Conservation (phyloP, 2,113 vertebrate species). For the Burhinus oedicnemus region DNA sequence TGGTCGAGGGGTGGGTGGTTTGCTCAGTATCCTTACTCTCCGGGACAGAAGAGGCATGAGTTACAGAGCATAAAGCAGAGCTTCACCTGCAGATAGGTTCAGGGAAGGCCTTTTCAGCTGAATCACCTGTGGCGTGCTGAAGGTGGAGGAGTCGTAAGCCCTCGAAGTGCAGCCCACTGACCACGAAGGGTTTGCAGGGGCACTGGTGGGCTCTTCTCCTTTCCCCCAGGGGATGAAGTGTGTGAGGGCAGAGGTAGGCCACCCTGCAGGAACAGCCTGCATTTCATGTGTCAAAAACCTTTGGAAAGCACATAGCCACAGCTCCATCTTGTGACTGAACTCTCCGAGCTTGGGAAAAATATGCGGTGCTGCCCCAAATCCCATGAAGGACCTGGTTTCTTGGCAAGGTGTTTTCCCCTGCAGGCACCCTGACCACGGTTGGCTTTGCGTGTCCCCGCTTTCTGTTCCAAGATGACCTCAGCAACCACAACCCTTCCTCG, state of each 20-base stretch:
- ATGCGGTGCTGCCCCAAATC: neutral
- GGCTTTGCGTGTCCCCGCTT: accelerated
- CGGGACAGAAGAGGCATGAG: neutral
- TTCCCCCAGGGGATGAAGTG: neutral
- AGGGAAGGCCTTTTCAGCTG: neutral
- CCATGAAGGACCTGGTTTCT: neutral
- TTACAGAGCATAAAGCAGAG: neutral
- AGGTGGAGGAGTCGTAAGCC: accelerated
- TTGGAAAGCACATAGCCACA: neutral
- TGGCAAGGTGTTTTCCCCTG: neutral
- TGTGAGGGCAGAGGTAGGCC: neutral
- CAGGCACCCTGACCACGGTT: neutral
- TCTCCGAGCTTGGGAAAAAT: neutral
- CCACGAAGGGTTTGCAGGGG: neutral
- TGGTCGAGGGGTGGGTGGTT: neutral
- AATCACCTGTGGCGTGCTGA: neutral
- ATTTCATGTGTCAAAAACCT: accelerated
- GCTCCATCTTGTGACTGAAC: slow-evolving; percentile 19
- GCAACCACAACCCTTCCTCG: neutral
- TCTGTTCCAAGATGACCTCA: neutral
- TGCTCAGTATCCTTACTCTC: neutral
- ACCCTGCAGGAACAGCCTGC: neutral
- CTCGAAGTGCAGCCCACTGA: neutral
- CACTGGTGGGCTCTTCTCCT: neutral
- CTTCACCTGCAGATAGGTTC: neutral